phyloP scores from a whole-genome alignment of 2,797 vertebrate genomes.

The Peromyscus attwateri region DNA sequence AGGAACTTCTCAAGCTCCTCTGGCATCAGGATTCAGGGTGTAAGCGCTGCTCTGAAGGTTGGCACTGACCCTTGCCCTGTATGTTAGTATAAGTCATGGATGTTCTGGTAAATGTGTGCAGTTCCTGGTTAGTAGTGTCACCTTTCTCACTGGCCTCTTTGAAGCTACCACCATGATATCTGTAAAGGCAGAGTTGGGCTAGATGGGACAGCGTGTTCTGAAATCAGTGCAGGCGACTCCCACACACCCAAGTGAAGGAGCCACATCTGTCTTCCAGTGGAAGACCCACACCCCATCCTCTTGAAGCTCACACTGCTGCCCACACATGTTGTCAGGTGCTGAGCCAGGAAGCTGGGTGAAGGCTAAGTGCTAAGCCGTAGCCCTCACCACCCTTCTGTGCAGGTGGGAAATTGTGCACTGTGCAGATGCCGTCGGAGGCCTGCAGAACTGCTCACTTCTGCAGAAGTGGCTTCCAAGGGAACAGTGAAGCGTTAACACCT shows the following conservation, averaged over 20 bases:
- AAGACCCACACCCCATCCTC: no score
- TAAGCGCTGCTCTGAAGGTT: neutral
- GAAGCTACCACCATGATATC: neutral
- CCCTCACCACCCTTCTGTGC: neutral
- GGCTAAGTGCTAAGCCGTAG: neutral
- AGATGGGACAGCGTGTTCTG: neutral
- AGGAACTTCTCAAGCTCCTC: neutral
- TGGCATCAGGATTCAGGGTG: neutral
- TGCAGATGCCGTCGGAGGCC: neutral
- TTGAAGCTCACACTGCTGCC: neutral
- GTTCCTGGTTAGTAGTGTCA: neutral
- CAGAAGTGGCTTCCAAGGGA: constrained; percentile 47
- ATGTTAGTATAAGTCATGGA: neutral
- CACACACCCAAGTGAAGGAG: neutral
- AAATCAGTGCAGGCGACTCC: neutral
- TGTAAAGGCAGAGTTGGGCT: neutral
- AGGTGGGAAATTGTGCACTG: neutral
- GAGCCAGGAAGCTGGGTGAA: neutral
- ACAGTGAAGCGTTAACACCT: constrained; percentile 59
- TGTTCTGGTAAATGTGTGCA: neutral
- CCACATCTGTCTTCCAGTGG: neutral
- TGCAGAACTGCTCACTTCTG: neutral
- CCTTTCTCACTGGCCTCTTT: neutral
- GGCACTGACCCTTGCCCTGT: neutral
- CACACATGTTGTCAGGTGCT: neutral